Evolutionary conservation across 2,888 invertebrate species (phyloP).

Genomic region (Myathropa florea): DNA sequence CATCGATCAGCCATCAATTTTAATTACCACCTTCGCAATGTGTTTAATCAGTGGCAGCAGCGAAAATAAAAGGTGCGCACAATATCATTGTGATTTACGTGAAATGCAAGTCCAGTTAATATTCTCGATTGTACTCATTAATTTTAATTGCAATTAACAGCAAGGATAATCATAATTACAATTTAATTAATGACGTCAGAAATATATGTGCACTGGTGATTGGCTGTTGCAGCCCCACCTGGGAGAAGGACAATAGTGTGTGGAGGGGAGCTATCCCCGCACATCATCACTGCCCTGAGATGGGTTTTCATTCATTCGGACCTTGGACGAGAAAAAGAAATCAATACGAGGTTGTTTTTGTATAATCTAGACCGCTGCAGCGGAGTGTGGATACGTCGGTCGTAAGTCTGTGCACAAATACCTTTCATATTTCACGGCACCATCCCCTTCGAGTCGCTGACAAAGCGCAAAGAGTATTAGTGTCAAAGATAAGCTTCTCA

Average conservation of each 20-base stretch:
- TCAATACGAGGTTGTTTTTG: too few relatives aligned
- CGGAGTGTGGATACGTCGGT: too few relatives aligned
- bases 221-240: neutral
- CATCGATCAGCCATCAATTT: constrained; percentile 62
- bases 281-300: too few relatives aligned
- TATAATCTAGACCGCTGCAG: too few relatives aligned
- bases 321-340: too few relatives aligned
- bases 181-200: constrained; percentile 30
- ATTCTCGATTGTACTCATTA: constrained; percentile 46
- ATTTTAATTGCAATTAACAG: constrained; percentile 56
- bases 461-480: too few relatives aligned
- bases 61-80: neutral
- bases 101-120: constrained; percentile 35
- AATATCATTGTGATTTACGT: constrained; percentile 33
- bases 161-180: constrained; percentile 45
- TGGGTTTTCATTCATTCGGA: too few relatives aligned
- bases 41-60: constrained; percentile 39
- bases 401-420: too few relatives aligned
- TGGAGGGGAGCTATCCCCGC: too few relatives aligned
- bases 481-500: too few relatives aligned
- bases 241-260: neutral
- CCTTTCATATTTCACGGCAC: too few relatives aligned
- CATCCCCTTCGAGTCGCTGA: too few relatives aligned
- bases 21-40: constrained; percentile 59
- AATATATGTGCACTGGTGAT: neutral